phyloP scores from a whole-genome alignment of 2,888 invertebrate species.

The Callyntrura sp. region DNA sequence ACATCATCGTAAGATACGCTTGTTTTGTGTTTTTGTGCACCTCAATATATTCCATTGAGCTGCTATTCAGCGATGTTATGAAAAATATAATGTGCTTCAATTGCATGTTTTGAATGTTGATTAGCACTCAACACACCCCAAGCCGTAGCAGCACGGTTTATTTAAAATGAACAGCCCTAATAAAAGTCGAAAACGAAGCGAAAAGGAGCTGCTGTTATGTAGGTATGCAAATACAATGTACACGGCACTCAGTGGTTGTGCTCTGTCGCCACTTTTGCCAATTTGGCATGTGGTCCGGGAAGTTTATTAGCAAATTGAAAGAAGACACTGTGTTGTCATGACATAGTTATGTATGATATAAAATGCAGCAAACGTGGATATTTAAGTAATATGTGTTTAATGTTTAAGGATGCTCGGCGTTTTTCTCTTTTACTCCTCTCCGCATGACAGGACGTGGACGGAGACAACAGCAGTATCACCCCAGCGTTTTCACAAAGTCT shows the following conservation, averaged over 20 bases:
- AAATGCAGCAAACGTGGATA: not conserved
- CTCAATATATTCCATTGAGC: not conserved
- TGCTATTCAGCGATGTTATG: not conserved
- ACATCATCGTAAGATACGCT: not conserved
- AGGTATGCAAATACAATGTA: not conserved
- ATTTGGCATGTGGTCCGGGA: slow-evolving; percentile 81
- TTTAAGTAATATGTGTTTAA: too few species aligned
- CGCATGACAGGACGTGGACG: too few species aligned
- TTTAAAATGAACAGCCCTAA: slow-evolving; percentile 1
- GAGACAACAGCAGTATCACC: not conserved
- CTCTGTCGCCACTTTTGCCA: slow-evolving; percentile 75
- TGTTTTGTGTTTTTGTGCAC: not conserved
- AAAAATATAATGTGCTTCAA: slow-evolving; percentile 19
- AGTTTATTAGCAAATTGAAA: slow-evolving; percentile 80
- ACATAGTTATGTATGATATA: not conserved
- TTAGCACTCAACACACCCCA: not conserved
- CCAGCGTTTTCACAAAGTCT: not conserved
- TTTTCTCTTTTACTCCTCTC: slow-evolving; percentile 34
- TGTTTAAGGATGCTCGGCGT: too few species aligned
- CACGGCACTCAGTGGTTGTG: not conserved
- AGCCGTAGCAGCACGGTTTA: too few species aligned
- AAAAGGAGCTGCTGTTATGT: slow-evolving; percentile 15
- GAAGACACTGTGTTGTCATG: slow-evolving; percentile 24
- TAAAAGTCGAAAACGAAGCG: too few species aligned
- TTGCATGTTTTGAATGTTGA: slow-evolving; percentile 29